A percentile compares a stretch with the other conserved stretches of the same genome.
phyloP scores from a whole-genome alignment of 2,888 invertebrate genomes.

The Chymomyza procnemis region DNA sequence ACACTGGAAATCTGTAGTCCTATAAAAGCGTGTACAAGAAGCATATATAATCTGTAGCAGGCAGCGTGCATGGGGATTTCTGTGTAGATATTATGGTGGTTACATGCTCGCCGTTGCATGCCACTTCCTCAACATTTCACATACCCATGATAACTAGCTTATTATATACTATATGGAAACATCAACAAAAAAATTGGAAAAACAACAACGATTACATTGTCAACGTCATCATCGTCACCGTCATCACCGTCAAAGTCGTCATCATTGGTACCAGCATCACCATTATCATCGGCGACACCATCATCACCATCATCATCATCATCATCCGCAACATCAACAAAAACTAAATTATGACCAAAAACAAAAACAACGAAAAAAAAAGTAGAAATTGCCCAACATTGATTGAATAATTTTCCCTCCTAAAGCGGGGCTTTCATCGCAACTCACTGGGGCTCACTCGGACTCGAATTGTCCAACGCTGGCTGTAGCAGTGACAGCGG shows the following conservation, averaged over 20 bases:
- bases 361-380: conserved; percentile 21
- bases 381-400: conserved; percentile 58
- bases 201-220: conserved; percentile 21
- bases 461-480: background rate
- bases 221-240: background rate
- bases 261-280: conserved; percentile 10
- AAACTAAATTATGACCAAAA: conserved; percentile 31
- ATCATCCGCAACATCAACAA: conserved; percentile 27
- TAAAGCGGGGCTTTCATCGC: conserved; percentile 24
- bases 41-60: background rate
- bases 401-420: conserved; percentile 63
- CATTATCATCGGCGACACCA: conserved; percentile 21
- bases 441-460: conserved; percentile 18
- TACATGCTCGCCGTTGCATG: conserved; percentile 31
- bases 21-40: background rate
- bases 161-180: background rate
- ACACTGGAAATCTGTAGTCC: no score
- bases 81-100: conserved; percentile 27
- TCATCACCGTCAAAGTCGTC: background rate
- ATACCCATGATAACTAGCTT: conserved; percentile 33
- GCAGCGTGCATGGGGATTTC: no score
- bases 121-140: conserved; percentile 52
- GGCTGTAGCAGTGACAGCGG: background rate
- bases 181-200: conserved; percentile 20
- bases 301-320: background rate